Evolutionary conservation across 2,888 invertebrate species (phyloP).

Genomic region (Phengaris arion): DNA sequence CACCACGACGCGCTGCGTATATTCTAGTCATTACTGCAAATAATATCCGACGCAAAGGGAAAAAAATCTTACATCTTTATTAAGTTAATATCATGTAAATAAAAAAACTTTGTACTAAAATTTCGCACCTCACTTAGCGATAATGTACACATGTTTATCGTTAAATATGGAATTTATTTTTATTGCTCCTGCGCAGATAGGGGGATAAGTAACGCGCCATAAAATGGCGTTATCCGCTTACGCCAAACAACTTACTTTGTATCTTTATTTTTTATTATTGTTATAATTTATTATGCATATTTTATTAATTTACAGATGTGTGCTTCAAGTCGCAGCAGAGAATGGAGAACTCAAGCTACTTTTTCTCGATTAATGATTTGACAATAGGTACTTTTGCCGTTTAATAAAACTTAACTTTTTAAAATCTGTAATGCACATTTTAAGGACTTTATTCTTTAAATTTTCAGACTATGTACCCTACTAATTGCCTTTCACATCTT

Average conservation of each 20-base stretch:
- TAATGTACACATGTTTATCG: conserved; percentile 19
- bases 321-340: too few species aligned
- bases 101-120: not conserved
- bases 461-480: not conserved
- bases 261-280: not conserved
- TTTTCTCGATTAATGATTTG: not conserved
- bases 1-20: not conserved
- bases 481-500: not conserved
- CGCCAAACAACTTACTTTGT: not conserved
- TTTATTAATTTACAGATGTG: not conserved
- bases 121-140: conserved; percentile 17
- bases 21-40: not conserved
- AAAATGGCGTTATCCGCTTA: conserved; percentile 9
- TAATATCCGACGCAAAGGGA: not conserved
- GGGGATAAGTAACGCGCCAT: conserved; percentile 10
- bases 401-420: not conserved
- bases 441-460: not conserved
- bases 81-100: conserved; percentile 22
- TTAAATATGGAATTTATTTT: conserved; percentile 29
- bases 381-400: not conserved
- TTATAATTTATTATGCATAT: not conserved
- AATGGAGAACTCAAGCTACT: too few species aligned
- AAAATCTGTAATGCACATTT: not conserved
- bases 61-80: conserved; percentile 24
- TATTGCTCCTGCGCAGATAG: not conserved